phyloP scores from a whole-genome alignment of 2,113 vertebrate genomes.

The Pantherophis guttatus region DNA sequence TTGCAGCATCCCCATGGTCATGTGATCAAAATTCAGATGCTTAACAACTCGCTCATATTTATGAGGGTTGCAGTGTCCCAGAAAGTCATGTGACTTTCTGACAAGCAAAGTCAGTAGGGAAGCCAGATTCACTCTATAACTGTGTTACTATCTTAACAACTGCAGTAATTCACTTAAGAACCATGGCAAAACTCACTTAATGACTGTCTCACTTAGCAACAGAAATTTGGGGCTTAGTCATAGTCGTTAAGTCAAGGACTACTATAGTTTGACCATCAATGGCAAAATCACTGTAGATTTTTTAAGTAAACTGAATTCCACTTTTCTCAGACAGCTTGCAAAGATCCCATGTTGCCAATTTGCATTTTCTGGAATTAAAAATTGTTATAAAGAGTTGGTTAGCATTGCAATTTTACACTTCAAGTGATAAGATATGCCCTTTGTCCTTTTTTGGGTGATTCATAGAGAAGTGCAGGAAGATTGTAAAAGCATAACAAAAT shows the following conservation, averaged over 20 bases:
- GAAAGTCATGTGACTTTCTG: no score
- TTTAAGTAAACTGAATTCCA: neutral
- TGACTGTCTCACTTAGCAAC: no score
- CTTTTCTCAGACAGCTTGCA: neutral
- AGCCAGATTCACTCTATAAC: no score
- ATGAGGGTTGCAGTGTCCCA: no score
- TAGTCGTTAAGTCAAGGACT: neutral
- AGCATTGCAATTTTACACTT: neutral
- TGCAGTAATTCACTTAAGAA: no score
- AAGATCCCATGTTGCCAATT: neutral
- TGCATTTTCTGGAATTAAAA: neutral
- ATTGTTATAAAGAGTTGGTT: neutral
- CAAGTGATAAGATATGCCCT: neutral
- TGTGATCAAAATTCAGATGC: no score
- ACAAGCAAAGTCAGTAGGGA: no score
- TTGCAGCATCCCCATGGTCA: no score
- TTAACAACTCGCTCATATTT: no score
- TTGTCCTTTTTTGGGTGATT: neutral
- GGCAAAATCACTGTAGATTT: neutral
- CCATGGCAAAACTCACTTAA: no score
- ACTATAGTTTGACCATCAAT: neutral
- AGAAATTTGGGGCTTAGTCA: neutral
- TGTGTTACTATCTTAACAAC: no score
- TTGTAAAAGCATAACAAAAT: neutral
- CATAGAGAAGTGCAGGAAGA: neutral